Evolutionary conservation across 2,797 vertebrate species (phyloP).

Genomic region (Rhyacichthys aspro): DNA sequence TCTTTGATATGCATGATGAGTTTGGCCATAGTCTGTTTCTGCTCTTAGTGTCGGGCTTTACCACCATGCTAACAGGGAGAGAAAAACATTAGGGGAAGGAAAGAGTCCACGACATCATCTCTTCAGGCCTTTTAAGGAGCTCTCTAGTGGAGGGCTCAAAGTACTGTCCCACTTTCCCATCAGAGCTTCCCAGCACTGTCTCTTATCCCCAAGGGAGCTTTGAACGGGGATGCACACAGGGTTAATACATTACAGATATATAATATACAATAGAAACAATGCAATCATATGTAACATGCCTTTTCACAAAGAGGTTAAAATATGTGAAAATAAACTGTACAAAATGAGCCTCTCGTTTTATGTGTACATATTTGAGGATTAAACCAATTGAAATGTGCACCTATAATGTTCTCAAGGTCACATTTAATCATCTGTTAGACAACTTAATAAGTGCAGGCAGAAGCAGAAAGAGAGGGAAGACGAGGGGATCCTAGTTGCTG

Average conservation of each 20-base stretch:
- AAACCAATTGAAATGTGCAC: conserved; percentile 11
- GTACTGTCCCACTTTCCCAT: conserved; percentile 79
- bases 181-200: conserved; percentile 66
- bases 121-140: conserved; percentile 85
- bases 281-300: background rate
- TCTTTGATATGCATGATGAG: conserved; percentile 71
- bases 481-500: conserved; percentile 32
- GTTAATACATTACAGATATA: conserved; percentile 35
- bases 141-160: conserved; percentile 78
- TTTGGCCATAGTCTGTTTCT: conserved; percentile 56
- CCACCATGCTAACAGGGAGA: conserved; percentile 39
- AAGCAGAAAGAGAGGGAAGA: conserved; percentile 16
- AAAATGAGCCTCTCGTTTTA: conserved; percentile 14
- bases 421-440: conserved; percentile 43
- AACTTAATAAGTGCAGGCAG: conserved; percentile 39
- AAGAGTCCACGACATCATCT: conserved; percentile 79
- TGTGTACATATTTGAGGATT: conserved; percentile 7
- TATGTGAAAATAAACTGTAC: background rate
- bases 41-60: conserved; percentile 61
- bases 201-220: conserved; percentile 58
- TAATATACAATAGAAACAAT: conserved; percentile 2
- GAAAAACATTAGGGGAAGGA: conserved; percentile 44
- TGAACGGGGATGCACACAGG: conserved; percentile 43
- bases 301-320: background rate
- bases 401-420: conserved; percentile 39